Evolutionary conservation across 2,797 vertebrate genomes (phyloP).

Genomic region (Thripadectes ignobilis): DNA sequence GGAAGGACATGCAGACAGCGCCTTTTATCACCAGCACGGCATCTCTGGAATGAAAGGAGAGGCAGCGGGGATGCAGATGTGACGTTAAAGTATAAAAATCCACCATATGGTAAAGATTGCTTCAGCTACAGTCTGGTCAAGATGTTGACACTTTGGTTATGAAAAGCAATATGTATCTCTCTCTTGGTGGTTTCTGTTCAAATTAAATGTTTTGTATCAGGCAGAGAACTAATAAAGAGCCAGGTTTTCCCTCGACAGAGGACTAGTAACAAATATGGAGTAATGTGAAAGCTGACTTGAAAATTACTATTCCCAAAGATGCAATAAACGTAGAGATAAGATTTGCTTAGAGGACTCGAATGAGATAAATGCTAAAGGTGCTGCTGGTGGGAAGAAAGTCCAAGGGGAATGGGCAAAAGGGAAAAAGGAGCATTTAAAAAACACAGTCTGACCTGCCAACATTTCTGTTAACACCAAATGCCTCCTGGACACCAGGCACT

Average conservation of each 20-base stretch:
- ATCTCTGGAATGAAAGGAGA: conserved; percentile 53
- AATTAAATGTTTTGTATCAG: conserved; percentile 80
- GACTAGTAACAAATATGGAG: conserved; percentile 75
- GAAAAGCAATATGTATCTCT: conserved; percentile 77
- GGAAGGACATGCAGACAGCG: conserved; percentile 44
- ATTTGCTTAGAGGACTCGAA: conserved; percentile 73
- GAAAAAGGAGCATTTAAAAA: conserved; percentile 55
- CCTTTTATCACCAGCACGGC: conserved; percentile 60
- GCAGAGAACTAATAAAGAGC: conserved; percentile 78
- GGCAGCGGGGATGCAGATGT: conserved; percentile 65
- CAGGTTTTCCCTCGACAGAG: conserved; percentile 68
- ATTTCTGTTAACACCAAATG: conserved; percentile 64
- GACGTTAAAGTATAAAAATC: conserved; percentile 60
- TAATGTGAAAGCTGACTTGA: conserved; percentile 77
- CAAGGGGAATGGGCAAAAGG: not conserved
- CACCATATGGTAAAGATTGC: conserved; percentile 75
- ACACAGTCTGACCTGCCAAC: conserved; percentile 51
- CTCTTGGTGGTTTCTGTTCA: conserved; percentile 74
- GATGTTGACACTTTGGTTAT: conserved; percentile 74
- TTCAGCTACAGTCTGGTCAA: conserved; percentile 68
- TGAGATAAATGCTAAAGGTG: conserved; percentile 74
- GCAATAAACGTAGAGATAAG: conserved; percentile 71
- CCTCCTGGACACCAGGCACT: conserved; percentile 6
- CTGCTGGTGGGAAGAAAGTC: conserved; percentile 52
- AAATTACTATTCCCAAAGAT: conserved; percentile 79